Base-by-base conservation (phyloP, 2,113 vertebrate species). In the Hippocampus guttulatus region DNA sequence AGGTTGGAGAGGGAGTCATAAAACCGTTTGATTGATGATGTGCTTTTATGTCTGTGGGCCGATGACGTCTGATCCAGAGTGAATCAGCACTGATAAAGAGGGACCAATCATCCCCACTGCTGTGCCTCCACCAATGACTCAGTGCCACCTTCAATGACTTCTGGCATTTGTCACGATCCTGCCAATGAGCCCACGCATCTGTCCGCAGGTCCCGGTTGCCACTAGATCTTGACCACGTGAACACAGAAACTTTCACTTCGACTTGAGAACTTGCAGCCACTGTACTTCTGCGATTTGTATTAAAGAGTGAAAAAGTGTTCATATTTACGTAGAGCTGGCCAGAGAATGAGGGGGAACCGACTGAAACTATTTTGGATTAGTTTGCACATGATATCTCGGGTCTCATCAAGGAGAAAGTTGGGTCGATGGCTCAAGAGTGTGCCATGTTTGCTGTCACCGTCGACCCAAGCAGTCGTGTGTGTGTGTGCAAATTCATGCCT, bases 11-110 rank as follows among this genome's bases (percentile, higher is more conserved):
- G 57, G 38, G 12, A 47, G 75, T 79, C 23, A 38, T 49, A 78
- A 58, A 43, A 61, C 15, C 21, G 1, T 1, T 58, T 25, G 20
- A 70, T 75, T 67, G 20, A 71, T 55, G 67, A 64, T 69, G 23
- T 12, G 33, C 21, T 75, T 74, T 82, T 70, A 75, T 85, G 83
- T 45, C 64, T 77, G 57, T 64, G 68, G 41, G 71, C 58, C 82
- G 73, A 83, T 52, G 68, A 79, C 64, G 23, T 65, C 69, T 74
- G 63, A 40, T 62, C 54, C 38, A 60, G 30, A 21, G 64, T 79
- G 75, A 84, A 45, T 85, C 72, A 67, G 61, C 25, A 62, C 60
- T 63, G 67, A 85, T 73, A 72, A 74, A 74, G 12, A 25, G 64
- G 21, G 77, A 12, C 25, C 62, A 64, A 73, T 79, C 58, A 54